A percentile compares a stretch with the other conserved stretches of the same genome.
These are phyloP conservation scores for Pharmacophagus antenor DNA, from an alignment of 2,888 invertebrate genomes.

Conservation along the genomic window DNA sequence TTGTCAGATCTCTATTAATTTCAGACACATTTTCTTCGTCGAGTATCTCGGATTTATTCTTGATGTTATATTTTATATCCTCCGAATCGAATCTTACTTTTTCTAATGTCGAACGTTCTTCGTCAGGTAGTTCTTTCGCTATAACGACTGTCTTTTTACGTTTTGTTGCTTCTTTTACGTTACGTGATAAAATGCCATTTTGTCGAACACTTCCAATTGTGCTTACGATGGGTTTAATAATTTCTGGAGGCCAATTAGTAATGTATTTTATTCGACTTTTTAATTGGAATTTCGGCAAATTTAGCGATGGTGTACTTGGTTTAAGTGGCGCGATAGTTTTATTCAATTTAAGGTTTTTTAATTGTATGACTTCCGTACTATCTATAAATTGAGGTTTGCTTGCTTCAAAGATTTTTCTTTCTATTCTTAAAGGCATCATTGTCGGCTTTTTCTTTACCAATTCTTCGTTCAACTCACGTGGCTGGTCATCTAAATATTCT, in stretches of 20 bases:
- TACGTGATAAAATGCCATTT: slow-evolving; percentile 85
- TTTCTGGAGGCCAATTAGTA: slow-evolving; percentile 83
- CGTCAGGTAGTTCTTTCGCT: slow-evolving; percentile 78
- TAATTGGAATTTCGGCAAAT: slow-evolving; percentile 85
- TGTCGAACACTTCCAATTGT: slow-evolving; percentile 80
- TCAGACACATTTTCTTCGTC: slow-evolving; percentile 32
- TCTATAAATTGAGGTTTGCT: slow-evolving; percentile 84
- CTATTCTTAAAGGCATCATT: slow-evolving; percentile 82
- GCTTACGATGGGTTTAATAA: slow-evolving; percentile 73
- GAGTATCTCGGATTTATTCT: slow-evolving; percentile 33
- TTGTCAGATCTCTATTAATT: slow-evolving; percentile 40
- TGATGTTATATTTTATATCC: slow-evolving; percentile 63
- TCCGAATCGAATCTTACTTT: slow-evolving; percentile 76
- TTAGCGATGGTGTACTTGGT: slow-evolving; percentile 57
- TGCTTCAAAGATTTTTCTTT: slow-evolving; percentile 82
- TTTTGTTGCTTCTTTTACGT: slow-evolving; percentile 85
- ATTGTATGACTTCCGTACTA: slow-evolving; percentile 81
- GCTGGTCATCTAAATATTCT: slow-evolving; percentile 12
- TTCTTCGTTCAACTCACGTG: slow-evolving; percentile 25
- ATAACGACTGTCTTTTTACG: slow-evolving; percentile 81
- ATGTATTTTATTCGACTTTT: slow-evolving; percentile 85
- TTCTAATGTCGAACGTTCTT: slow-evolving; percentile 80
- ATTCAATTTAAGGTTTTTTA: slow-evolving; percentile 85
- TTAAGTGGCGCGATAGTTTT: slow-evolving; percentile 79
- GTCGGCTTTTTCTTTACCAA: slow-evolving; percentile 50